Base-by-base conservation (phyloP, 2,888 invertebrate species). In the Pristionchus japonicus region DNA sequence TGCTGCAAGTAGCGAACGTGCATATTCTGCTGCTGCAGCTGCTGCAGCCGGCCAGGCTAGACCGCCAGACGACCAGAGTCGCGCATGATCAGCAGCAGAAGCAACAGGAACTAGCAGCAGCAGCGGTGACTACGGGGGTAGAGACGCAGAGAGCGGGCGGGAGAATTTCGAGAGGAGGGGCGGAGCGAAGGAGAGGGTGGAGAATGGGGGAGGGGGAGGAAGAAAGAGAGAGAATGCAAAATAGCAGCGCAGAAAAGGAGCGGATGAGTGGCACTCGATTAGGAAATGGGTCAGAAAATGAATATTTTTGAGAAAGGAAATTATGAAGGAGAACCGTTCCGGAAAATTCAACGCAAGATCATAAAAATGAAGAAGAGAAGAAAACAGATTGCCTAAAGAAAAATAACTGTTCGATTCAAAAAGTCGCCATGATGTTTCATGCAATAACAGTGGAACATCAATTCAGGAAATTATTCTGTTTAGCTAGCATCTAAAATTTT, bases 1-100 rank as follows among this genome's bases (percentile, higher is more conserved):
- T 94, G 94, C 93, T 94, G 94, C 88, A 94, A 93, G 89, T 94
- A 94, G 77, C 92, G 92, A 64, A 94, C 93, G 89, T 94, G 93
- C 94, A 94, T 94, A 49, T 70, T 15, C 43, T 13, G 15, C 23
- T 40, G 43, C 77, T 77, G 43, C 77, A 77, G 77, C 11, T 27
- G 77, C 77, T 43, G 77, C 77, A 77, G 77, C 70, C 23, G n/a
- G n/a, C n/a, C n/a, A n/a, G n/a, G n/a, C n/a, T n/a, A n/a, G n/a
- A n/a, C n/a, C n/a, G n/a, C n/a, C n/a, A n/a, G n/a, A n/a, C n/a
- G n/a, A n/a, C n/a, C n/a, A n/a, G n/a, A n/a, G n/a, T n/a, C n/a
- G n/a, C n/a, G n/a, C n/a, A n/a, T n/a, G n/a, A n/a, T n/a, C n/a
- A 20, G 77, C 43, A 13, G 47, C 47, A 40, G 47, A 40, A 49